Evolutionary conservation across 2,113 vertebrate genomes (phyloP).

Genomic region (Tor tambroides): DNA sequence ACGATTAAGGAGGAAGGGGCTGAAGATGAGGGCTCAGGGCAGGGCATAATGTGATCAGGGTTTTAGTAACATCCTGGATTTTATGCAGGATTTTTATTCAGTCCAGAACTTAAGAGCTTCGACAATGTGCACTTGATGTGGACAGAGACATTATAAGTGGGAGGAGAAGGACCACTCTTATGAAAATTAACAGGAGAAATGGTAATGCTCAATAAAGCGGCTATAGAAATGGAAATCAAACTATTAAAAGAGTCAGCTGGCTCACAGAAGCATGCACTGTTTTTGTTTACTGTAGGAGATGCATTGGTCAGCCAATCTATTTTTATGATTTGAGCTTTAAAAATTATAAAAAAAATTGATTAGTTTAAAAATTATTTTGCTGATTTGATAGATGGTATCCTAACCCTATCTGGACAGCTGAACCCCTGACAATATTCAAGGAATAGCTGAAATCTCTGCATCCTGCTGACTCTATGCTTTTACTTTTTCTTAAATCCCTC

Average conservation of each 20-base stretch:
- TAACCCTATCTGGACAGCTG: background rate
- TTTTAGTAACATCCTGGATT: conserved; percentile 49
- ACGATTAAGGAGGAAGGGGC: conserved; percentile 47
- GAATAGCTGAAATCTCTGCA: background rate
- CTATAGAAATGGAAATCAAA: background rate
- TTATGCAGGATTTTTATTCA: conserved; percentile 55
- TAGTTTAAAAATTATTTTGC: background rate
- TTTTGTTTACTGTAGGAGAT: background rate
- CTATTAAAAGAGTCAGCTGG: background rate
- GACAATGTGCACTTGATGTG: background rate
- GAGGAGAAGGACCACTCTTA: background rate
- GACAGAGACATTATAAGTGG: background rate
- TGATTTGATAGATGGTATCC: background rate
- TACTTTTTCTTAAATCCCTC: background rate
- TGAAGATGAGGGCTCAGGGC: conserved; percentile 33
- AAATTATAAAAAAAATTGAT: background rate
- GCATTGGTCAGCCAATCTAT: background rate
- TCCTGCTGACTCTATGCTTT: background rate
- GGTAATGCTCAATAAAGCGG: background rate
- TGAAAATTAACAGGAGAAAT: background rate
- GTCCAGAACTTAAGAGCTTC: background rate
- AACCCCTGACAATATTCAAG: background rate
- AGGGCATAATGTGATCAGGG: conserved; percentile 67
- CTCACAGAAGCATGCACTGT: background rate
- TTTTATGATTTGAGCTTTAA: background rate